Evolutionary conservation across 1,140 invertebrate species (phyloP), one percentile per base, ranked within the genome.

Genomic region (Parasteatoda tepidariorum): DNA sequence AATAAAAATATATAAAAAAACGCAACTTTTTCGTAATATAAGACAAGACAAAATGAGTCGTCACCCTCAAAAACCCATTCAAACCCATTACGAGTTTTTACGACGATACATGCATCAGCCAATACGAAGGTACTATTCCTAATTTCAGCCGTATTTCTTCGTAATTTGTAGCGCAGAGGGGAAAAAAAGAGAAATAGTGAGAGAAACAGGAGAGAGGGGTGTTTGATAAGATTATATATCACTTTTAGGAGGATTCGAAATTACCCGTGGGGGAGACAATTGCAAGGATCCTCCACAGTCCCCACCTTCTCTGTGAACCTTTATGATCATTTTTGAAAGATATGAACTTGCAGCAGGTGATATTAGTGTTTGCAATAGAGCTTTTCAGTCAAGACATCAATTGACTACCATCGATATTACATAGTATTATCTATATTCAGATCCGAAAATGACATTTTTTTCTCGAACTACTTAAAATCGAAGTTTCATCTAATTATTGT

Each of bases 121-220:
- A 13, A 34, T 34, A 71, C 38, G 68, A 55, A 3, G n/a, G n/a
- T 57, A 4, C 38, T 30, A 24, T 28, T 38, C 71, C 30, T 75
- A 75, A 75, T 75, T 75, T 75, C 71, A 48, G 30, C 61, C 71
- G 71, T 75, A 75, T 75, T 75, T 75, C 71, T 75, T 57, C n/a
- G 71, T 75, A 76, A 76, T 76, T 76, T 76, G 74, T 76, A 54
- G 61, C 74, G n/a, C 38, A 18, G 18, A 61, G 61, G 26, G 28
- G 15, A 31, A 31, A 15, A 64, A 5, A n/a, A 11, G 61, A 64
- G 9, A 64, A 28, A 64, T 11, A 1, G 57, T n/a, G n/a, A n/a
- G n/a, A n/a, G 9, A 22, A 3, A 48, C 38, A 48, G 9, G 38
- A 4, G 38, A 48, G 18, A 9, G 13, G n/a, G 24, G 18, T 9